Base-by-base conservation (phyloP, 2,113 vertebrate genomes). In the Vidua chalybeata region DNA sequence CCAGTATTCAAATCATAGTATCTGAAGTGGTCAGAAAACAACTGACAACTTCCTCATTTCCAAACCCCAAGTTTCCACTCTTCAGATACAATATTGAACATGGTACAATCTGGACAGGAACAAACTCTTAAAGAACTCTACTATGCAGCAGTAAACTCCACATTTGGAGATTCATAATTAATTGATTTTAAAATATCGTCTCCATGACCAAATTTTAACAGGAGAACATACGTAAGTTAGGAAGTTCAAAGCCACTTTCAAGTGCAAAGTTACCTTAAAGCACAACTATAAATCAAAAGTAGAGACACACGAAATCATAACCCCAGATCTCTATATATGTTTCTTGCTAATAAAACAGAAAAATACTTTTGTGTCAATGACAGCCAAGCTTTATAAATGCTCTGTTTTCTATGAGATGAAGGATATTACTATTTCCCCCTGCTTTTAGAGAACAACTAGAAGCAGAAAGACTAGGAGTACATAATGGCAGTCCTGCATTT, bases 1-100 rank as follows among this genome's bases (percentile, higher is more conserved):
- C 1, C 21, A 18, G 5, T 26, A 31, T n/a, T 30, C 0, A 0
- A 58, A 45, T 39, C 7, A 26, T 4, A 52, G 23, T 20, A 28
- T 31, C 24, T 58, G 8, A 80, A 80, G 22, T 21, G 14, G 28
- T 15, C 23, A 58, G 49, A 64, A 82, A 78, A 69, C 17, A 28
- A 7, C 18, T 54, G 15, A 79, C 4, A 7, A 7, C 13, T 64
- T 6, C 18, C 4, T 76, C 8, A 41, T 66, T 80, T 74, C 54
- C 67, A 86, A 52, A 68, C 15, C 30, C 52, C n/a, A 76, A 15
- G 4, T 14, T 90, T 88, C 46, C 23, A 62, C 8, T 69, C 11
- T 33, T 56, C 43, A 56, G 28, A 45, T 3, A 79, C 19, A 63
- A 68, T 75, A 93, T 0, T 74, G 33, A 74, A 63, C 1, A 2